Evolutionary conservation across 2,113 vertebrate species (phyloP).

Genomic region (Petrocephalus microphthalmus): DNA sequence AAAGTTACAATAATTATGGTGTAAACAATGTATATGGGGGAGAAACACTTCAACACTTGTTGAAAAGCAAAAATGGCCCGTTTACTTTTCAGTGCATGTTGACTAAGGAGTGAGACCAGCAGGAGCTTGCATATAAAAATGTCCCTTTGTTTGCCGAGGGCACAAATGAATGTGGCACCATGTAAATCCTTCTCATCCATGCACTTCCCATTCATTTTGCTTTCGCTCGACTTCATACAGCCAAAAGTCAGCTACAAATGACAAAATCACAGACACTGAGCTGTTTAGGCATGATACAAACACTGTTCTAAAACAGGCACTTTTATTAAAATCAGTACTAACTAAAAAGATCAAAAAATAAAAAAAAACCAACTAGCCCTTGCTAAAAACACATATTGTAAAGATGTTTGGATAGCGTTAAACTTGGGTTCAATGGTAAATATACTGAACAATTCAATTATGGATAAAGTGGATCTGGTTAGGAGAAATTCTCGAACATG

Average conservation of each 20-base stretch:
- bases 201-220: background rate
- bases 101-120: background rate
- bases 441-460: background rate
- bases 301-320: conserved; percentile 62
- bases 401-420: conserved; percentile 4
- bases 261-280: background rate
- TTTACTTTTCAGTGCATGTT: background rate
- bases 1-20: background rate
- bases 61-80: background rate
- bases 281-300: background rate
- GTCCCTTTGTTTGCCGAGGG: background rate
- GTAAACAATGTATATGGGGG: background rate
- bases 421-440: background rate
- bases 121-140: background rate
- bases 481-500: background rate
- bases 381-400: background rate
- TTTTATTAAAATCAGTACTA: conserved; percentile 62
- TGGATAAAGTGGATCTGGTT: background rate
- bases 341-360: conserved; percentile 52
- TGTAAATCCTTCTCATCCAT: background rate
- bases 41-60: background rate
- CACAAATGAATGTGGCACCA: background rate
- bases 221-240: background rate
- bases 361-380: conserved; percentile 25
- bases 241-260: background rate